Base-by-base conservation (phyloP, 2,113 vertebrate species). In the Calidris pygmaea region DNA sequence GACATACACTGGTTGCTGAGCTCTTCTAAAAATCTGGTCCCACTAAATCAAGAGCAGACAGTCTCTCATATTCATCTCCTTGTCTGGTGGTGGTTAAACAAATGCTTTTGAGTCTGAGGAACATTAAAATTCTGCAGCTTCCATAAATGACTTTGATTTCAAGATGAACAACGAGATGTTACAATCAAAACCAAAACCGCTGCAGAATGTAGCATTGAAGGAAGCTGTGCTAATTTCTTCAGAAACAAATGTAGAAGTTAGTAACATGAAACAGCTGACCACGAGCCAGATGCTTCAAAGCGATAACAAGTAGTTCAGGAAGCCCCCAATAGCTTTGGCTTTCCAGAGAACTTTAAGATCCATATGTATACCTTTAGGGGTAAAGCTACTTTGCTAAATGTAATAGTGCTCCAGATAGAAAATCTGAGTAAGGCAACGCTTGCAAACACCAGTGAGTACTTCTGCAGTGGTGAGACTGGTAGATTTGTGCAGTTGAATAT, bases 81-180 rank as follows among this genome's bases (percentile, higher is more conserved):
- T 95, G 96, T 97, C 96, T 96, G 96, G 66, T 87, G 89, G 93
- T 95, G 94, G 93, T 95, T 97, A 96, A 96, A 89, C 96, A 97
- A 95, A 95, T 90, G 86, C 94, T 95, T 96, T 80, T 66, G 95
- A 96, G 95, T 92, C 96, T 96, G 94, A 96, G 81, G 80, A 96
- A 34, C 84, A 95, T 95, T 93, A 95, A 93, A 96, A 96, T 96
- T 83, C 93, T 96, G 94, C 91, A 96, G 94, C 95, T 93, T 96
- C 94, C 91, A 96, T 94, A 93, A 96, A 91, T 77, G 89, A 91
- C 96, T 96, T 96, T 93, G 96, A 97, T 96, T 97, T 97, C 30
- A n/a, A 91, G 89, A 94, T 27, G 93, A 96, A 90, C 82, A 59
- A 91, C 41, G 47, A 96, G 95, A 95, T 95, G 91, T 95, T 94